A percentile compares a stretch with the other conserved stretches of the same genome.
Evolutionary conservation across 2,888 invertebrate genomes (phyloP).

Genomic region (Heteropelma amictum): DNA sequence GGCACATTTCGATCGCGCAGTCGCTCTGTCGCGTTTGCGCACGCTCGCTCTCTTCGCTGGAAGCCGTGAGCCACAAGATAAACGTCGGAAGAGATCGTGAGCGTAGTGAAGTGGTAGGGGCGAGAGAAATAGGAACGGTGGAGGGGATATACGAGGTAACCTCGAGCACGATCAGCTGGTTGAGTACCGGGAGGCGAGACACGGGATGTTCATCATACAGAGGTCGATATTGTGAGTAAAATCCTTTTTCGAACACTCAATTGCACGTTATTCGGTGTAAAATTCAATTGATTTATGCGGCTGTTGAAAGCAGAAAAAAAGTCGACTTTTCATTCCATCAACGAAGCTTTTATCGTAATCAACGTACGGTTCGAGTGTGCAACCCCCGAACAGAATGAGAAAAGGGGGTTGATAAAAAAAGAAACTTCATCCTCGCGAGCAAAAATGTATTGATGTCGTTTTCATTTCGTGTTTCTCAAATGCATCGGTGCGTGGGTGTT

Average conservation of each 20-base stretch:
- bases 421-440: background rate
- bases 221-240: constrained; percentile 70
- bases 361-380: background rate
- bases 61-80: constrained; percentile 22
- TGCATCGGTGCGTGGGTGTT: background rate
- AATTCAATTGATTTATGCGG: too few species aligned
- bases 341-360: background rate
- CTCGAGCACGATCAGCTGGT: constrained; percentile 67
- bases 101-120: background rate
- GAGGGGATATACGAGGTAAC: constrained; percentile 33
- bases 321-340: background rate
- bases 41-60: constrained; percentile 25
- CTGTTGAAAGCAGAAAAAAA: too few species aligned
- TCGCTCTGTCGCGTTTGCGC: constrained; percentile 60
- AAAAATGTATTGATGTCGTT: background rate
- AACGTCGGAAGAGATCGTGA: background rate
- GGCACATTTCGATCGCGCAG: constrained; percentile 66
- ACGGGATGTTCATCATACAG: constrained; percentile 72
- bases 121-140: background rate
- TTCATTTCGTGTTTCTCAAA: background rate
- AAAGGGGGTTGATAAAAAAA: background rate
- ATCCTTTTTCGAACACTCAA: background rate
- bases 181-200: constrained; percentile 61
- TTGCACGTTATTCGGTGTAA: too few species aligned
- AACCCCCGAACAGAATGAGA: background rate